Base-by-base conservation (phyloP, 1,140 invertebrate genomes). In the Bilobella aurantiaca region DNA sequence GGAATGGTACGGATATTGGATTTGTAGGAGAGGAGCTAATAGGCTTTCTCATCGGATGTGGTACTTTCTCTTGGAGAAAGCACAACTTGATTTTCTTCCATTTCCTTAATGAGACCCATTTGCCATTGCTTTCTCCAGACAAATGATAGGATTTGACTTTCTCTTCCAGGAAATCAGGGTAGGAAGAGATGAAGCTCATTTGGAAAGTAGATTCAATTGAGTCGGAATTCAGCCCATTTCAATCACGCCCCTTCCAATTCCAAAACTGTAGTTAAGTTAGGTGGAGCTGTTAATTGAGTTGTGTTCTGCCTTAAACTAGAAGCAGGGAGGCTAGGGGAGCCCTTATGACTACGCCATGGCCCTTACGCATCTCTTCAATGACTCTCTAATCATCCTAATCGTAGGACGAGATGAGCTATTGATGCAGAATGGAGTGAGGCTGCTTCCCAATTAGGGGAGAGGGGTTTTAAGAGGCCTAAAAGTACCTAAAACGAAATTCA, bases 101-200 rank as follows among this genome's bases (percentile, higher is more conserved):
- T 23, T 23, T 53, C 49, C 49, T 53, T 53, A 53, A 53, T 53
- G 49, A 53, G 49, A n/a, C n/a, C 49, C 49, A 53, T 53, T 53
- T 53, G n/a, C n/a, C n/a, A n/a, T 53, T 12, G 49, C 14, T 53
- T 23, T 53, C 49, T 53, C 49, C 14, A 53, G 49, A 53, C 49
- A 53, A 53, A 53, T 53, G 49, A 23, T 12, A 23, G 49, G 49
- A 53, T 53, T 53, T 12, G 49, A 53, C 49, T 53, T 53, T 53
- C 49, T 53, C 49, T 5, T 53, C 49, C 12, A 53, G 49, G 49
- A 53, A 53, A 53, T 53, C 49, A 53, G 23, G 34, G 18, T 8
- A 42, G 34, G 49, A 53, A 53, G 49, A 53, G 49, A 53, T 53
- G 49, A 53, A 53, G 49, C 49, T 53, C 49, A 53, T 53, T 53